Base-by-base conservation (phyloP, 1,140 invertebrate genomes). In the Procambarus virginalis region DNA sequence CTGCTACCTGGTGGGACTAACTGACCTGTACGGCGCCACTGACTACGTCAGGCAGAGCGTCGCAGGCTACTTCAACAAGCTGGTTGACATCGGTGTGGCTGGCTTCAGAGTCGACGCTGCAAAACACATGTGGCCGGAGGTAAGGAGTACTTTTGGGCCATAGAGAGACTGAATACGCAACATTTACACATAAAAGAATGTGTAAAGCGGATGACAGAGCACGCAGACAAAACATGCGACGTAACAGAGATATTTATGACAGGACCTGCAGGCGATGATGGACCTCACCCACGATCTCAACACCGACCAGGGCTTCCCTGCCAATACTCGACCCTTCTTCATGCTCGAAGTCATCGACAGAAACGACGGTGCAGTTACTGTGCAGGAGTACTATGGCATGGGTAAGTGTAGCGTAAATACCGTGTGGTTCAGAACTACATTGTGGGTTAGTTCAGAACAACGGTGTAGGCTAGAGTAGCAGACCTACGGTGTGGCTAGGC, bases 11-110 rank as follows among this genome's bases (percentile, higher is more conserved):
- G 87, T 79, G 10, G 96, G 96, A 9, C 94, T 98, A 6, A 95
- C 96, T 81, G 97, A 98, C 94, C 95, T 98, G 86, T 95, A 97
- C 93, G 95, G 96, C 58, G 93, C 94, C 14, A 93, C 93, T 92
- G 95, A 96, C 76, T 95, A 96, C 91, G 97, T 98, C 0, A 94
- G 96, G 82, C 93, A 93, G 1, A 96, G 95, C 93, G 95, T 97
- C 22, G 94, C 96, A 20, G 95, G 95, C 2, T 97, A 96, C 92
- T 93, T 97, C 93, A 97, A 97, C 93, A 94, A 94, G 49, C 93
- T 97, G 1, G 95, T 98, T 81, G 95, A 95, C 64, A 93, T 96
- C 77, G 97, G 98, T 22, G 97, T 98, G 2, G 97, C 97, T 93
- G 97, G 97, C 64, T 97, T 97, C 93, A 93, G 95, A 68, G 87